These are phyloP conservation scores for Elachura formosa DNA, from an alignment of 2,113 vertebrate species.

Conservation along the genomic window DNA sequence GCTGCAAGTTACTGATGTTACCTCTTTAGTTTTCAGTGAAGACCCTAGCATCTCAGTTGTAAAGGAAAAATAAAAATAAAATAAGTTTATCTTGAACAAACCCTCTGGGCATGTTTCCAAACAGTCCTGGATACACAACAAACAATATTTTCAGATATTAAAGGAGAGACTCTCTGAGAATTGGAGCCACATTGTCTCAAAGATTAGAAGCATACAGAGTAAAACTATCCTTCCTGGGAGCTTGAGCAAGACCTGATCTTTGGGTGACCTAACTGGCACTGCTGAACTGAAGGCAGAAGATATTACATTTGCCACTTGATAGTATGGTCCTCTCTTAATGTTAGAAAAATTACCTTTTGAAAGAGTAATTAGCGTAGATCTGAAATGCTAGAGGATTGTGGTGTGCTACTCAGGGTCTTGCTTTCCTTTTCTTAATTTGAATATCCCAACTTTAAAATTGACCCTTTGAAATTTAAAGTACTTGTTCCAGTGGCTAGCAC, in stretches of 20 bases:
- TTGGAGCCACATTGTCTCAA: neutral
- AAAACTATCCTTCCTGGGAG: neutral
- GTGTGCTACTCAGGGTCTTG: neutral
- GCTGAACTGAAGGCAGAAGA: neutral
- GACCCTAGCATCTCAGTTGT: neutral
- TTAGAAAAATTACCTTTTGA: neutral
- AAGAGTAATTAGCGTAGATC: neutral
- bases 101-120: neutral
- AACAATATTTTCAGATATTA: neutral
- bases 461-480: slow-evolving; percentile 7
- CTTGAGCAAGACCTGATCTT: neutral
- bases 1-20: neutral
- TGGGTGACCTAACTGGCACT: neutral
- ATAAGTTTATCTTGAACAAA: neutral
- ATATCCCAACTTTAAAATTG: slow-evolving; percentile 25
- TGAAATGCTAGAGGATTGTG: neutral
- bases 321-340: neutral
- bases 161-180: neutral
- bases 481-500: neutral
- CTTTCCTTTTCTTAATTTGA: neutral
- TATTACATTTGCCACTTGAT: neutral
- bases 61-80: neutral
- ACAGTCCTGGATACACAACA: neutral
- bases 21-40: slow-evolving; percentile 34
- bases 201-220: neutral